Base-by-base conservation (phyloP, 2,113 vertebrate species). In the Heteronetta atricapilla region DNA sequence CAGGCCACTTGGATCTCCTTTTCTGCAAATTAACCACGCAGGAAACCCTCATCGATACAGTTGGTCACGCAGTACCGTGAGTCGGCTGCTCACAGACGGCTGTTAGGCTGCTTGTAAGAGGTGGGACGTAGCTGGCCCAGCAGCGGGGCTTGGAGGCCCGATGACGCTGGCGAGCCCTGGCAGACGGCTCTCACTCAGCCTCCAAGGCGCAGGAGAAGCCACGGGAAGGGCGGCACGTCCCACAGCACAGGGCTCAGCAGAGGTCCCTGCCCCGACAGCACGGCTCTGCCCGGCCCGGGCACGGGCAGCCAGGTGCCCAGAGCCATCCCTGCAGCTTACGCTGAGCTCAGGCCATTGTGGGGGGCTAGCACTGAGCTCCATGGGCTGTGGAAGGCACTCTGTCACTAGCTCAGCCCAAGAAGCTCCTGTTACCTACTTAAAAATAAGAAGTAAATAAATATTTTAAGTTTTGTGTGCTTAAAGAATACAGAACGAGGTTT, bases 141-240 rank as follows among this genome's bases (percentile, higher is more conserved):
- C 22, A 52, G 63, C n/a, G 5, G 5, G 14, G 17, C 11, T 16
- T 13, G 11, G 11, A 26, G 44, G 7, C 28, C 34, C 34, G 2
- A 4, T 10, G 5, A 26, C 10, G 28, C 28, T 29, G 38, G n/a
- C 0, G 20, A 46, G 22, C 55, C 34, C 13, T 7, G 12, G 48
- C 12, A 17, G 29, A 22, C 0, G 0, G 46, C 13, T 22, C 13
- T 29, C 34, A 4, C 7, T 50, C 6, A 2, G 10, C 3, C 2
- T 19, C 14, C 17, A 22, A 19, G 23, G 6, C 13, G 0, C 18
- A 28, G 50, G 12, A 56, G 31, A 16, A 58, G 19, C 0, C 1
- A 4, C 7, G 0, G 6, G 53, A 48, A 68, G 52, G 26, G 40
- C 48, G 12, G 48, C 22, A 6, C 48, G 48, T 23, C 48, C 48